Percentiles rank a stretch among this genome's conserved stretches.
These are phyloP conservation scores for Ceyx melanurus DNA, from an alignment of 2,113 vertebrate species.

Conservation along the genomic window DNA sequence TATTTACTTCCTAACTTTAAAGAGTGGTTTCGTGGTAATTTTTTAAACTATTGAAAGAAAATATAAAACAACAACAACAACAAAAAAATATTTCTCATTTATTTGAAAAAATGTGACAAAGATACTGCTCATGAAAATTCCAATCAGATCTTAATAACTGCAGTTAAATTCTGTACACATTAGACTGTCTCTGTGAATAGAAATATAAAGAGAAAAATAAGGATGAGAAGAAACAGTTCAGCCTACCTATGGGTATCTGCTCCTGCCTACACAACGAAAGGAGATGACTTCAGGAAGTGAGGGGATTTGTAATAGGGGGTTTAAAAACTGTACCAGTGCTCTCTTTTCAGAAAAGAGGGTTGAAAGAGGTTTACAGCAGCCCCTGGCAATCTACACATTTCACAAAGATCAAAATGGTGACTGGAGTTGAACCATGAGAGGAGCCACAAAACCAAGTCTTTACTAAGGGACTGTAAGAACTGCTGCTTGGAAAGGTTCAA, in stretches of 20 bases:
- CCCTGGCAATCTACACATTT: neutral
- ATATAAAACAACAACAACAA: neutral
- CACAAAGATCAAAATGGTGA: neutral
- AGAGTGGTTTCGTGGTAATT: neutral
- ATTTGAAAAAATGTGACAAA: conserved; percentile 1
- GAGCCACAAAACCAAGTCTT: neutral
- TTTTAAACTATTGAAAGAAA: neutral
- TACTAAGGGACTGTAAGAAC: neutral
- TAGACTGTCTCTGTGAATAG: neutral
- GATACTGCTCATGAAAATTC: neutral
- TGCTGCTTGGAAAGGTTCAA: neutral
- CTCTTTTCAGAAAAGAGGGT: neutral
- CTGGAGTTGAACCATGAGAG: neutral
- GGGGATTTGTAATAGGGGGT: neutral
- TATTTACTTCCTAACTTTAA: neutral
- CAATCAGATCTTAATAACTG: neutral
- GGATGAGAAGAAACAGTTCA: neutral
- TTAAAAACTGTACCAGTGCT: neutral
- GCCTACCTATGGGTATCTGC: neutral
- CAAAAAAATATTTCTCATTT: neutral
- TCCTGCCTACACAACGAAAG: neutral
- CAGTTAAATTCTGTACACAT: neutral
- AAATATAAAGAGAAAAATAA: neutral
- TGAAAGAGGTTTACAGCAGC: neutral
- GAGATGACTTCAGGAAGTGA: neutral